Evolutionary conservation across 2,797 vertebrate genomes (phyloP), one percentile per base, ranked within the genome.

Genomic region (Oreochromis mossambicus): DNA sequence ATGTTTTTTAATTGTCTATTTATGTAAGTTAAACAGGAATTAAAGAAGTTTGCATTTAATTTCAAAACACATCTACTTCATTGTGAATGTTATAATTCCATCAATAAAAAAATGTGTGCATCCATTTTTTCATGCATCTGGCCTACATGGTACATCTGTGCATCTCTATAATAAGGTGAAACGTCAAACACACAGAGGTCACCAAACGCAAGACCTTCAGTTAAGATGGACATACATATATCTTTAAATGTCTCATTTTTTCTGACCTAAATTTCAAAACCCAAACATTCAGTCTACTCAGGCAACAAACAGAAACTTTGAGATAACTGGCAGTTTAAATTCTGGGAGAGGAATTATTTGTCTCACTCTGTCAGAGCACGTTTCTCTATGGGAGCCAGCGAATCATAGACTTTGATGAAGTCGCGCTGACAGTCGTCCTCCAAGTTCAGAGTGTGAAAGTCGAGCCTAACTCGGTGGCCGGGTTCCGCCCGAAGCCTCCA

Each of bases 391-490:
- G 97, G 96, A 19, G 94, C 98, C 87, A 99, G 96, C 0, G 97
- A 97, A 92, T 99, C 93, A 7, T 99, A 99, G 79, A 99, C 94
- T 26, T 91, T 96, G 87, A 99, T 94, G 87, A 97, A 96, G 95
- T 99, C 98, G 0, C 96, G 92, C 19, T 81, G 55, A 8, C 90
- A 94, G 38, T 95, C 77, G 3, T 96, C 90, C 21, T 98, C 97
- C 63, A 99, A 84, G 66, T 96, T 96, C 81, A 99, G 95, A 0
- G 95, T 97, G 78, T 93, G 96, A 93, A 99, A 99, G 87, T 97
- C 96, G 83, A 99, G 95, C 48, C 83, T 95, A 82, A 99, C 95
- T 14, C 96, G 26, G 9, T 95, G 93, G 21, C 88, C 83, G 0
- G 95, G 96, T 0, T 98, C 96, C 0, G 97, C 98, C 3, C 97